Base-by-base conservation (phyloP, 2,797 vertebrate genomes). In the Ctenopoma kingsleyae region DNA sequence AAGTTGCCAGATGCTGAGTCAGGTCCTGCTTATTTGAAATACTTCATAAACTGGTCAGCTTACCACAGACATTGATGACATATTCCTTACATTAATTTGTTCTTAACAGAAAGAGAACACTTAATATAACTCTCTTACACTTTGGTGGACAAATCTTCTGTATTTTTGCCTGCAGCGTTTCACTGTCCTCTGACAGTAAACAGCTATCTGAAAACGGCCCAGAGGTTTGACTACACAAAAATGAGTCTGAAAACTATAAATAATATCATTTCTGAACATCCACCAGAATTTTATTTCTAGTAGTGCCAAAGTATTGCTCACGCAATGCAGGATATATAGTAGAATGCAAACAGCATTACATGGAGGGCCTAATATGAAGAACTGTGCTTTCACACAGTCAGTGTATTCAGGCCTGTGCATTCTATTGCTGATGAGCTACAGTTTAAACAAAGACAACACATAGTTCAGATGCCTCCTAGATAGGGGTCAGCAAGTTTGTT, bases 391-490 rank as follows among this genome's bases (percentile, higher is more conserved):
- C 56, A 72, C 56, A 72, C 64, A 49, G 74, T 78, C 56, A n/a
- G 49, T 70, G 76, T 35, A 52, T 81, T 72, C 70, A 69, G 49
- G 66, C 67, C 69, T 72, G 62, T 27, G 40, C 46, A 47, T 82
- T 82, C 67, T 76, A 58, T 40, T 76, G 71, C 67, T 78, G 81
- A 81, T 84, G 67, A 82, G 70, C 74, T 72, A 74, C 80, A 80
- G 62, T 81, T 82, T 55, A 69, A 82, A 87, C 85, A 90, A 90
- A 91, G 80, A 77, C 84, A 59, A 56, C 68, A 79, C 88, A 87
- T 86, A 83, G 82, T 57, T 87, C 55, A 80, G 62, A 89, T 87
- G 76, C 81, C 76, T 88, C 72, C n/a, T 63, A 30, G 50, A 11
- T 51, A 54, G 61, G 44, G 83, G 74, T 87, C 85, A 90, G 67